These are phyloP conservation scores for Drosophila bocqueti DNA, from an alignment of 1,140 invertebrate genomes.

Conservation along the genomic window DNA sequence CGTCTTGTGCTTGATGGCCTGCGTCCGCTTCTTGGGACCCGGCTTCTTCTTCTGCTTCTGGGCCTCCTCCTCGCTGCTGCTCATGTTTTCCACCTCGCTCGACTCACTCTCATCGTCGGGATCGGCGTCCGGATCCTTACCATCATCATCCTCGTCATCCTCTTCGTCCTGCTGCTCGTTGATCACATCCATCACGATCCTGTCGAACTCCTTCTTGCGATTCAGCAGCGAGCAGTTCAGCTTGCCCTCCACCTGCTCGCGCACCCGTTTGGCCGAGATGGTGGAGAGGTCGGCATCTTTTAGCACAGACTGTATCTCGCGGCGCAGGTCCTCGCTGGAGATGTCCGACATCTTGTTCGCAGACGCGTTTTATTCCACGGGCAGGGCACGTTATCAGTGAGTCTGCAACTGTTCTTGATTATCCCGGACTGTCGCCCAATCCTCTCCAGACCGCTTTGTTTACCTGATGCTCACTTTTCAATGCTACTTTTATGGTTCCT, in stretches of 20 bases:
- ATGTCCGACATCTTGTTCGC: conserved; percentile 81
- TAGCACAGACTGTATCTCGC: conserved; percentile 87
- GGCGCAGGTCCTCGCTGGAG: conserved; percentile 71
- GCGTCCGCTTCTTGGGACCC: conserved; percentile 84
- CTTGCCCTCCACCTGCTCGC: conserved; percentile 93
- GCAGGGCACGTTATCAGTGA: conserved; percentile 3
- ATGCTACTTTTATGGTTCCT: conserved; percentile 39
- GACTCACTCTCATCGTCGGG: conserved; percentile 88
- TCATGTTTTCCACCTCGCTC: conserved; percentile 85
- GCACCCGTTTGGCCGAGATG: conserved; percentile 95
- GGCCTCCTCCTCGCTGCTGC: conserved; percentile 81
- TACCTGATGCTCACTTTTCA: conserved; percentile 14
- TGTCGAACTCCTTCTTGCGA: conserved; percentile 94
- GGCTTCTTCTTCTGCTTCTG: conserved; percentile 76
- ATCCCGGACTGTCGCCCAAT: not conserved
- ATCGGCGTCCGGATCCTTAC: conserved; percentile 83
- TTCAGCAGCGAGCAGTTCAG: conserved; percentile 90
- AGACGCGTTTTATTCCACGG: conserved; percentile 62
- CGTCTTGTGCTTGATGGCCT: conserved; percentile 84
- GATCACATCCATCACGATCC: conserved; percentile 90
- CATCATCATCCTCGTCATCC: conserved; percentile 87
- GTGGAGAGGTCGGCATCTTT: conserved; percentile 94
- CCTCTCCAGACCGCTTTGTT: not conserved
- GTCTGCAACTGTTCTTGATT: conserved; percentile 4
- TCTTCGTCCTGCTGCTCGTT: conserved; percentile 85